Base-by-base conservation (phyloP, 2,797 vertebrate species). In the Poecilia gillii region DNA sequence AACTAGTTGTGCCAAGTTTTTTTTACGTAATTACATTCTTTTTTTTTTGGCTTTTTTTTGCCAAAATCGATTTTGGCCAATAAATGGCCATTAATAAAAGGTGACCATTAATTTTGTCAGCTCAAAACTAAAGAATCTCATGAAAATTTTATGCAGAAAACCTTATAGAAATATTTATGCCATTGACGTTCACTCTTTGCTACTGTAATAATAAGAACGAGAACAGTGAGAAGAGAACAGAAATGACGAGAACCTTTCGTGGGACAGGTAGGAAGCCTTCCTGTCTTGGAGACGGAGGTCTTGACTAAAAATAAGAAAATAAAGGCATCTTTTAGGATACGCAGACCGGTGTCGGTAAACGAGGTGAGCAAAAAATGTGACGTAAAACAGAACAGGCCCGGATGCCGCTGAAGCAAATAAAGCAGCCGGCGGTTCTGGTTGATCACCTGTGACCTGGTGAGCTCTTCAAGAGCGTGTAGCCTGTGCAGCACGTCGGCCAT, bases 401-500 rank as follows among this genome's bases (percentile, higher is more conserved):
- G 7, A 51, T 49, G 4, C 11, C 2, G 33, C 14, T 12, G 46
- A 31, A 11, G 23, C 36, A 41, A 68, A 62, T 4, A n/a, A 51
- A 31, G 45, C 33, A 33, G 25, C 0, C 2, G 55, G 64, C 72
- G 23, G 23, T 33, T 0, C 0, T 18, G 18, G 7, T 73, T 4
- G 62, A 77, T 93, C 85, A 99, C 98, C 97, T 97, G 96, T 0
- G 96, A 95, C 28, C 94, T 89, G 0, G 95, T 94, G 23, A 95
- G 94, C 0, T 90, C 93, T 89, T 99, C 97, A 92, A 99, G 94
- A 28, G 94, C 87, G 1, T 96, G 96, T 73, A 99, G 91, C 86
- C 97, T 96, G 89, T 96, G 96, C 47, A 98, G 91, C 74, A 98
- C 96, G 0, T 93, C 94, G 91, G 96, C 94, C 98, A 99, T 98